Percentiles rank a stretch among this genome's conserved stretches.
phyloP scores from a whole-genome alignment of 2,888 invertebrate genomes.

The Cephonodes hylas region DNA sequence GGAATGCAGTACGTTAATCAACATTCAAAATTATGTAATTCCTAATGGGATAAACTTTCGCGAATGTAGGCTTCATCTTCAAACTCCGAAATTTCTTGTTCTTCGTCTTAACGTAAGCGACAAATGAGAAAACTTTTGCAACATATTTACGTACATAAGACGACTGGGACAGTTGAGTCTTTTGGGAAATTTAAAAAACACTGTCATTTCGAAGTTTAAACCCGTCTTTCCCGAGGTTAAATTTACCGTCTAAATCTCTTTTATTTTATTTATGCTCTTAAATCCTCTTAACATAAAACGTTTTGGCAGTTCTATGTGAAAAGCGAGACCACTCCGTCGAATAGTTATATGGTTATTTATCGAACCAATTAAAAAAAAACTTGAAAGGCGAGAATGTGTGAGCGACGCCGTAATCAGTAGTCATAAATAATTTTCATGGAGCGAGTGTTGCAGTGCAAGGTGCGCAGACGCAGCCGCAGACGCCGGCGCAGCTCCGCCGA shows the following conservation, averaged over 20 bases:
- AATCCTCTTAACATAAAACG: background rate
- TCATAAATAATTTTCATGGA: slow-evolving; percentile 47
- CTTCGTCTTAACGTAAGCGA: slow-evolving; percentile 35
- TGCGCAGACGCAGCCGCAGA: slow-evolving; percentile 47
- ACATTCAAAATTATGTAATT: background rate
- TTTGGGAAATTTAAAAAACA: slow-evolving; percentile 52
- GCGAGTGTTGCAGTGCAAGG: slow-evolving; percentile 43
- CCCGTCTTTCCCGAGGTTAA: slow-evolving; percentile 21
- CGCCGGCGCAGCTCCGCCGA: slow-evolving; percentile 41
- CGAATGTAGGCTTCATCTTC: background rate
- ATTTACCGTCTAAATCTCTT: background rate
- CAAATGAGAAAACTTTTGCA: slow-evolving; percentile 53
- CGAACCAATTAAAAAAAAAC: slow-evolving; percentile 7
- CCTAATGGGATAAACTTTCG: background rate
- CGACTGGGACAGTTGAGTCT: slow-evolving; percentile 43
- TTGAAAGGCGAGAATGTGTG: slow-evolving; percentile 6
- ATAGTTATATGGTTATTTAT: slow-evolving; percentile 1
- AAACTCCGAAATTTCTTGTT: slow-evolving; percentile 27
- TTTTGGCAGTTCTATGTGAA: background rate
- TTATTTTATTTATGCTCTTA: background rate
- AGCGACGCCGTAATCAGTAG: slow-evolving; percentile 42
- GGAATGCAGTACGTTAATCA: background rate
- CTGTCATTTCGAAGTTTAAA: slow-evolving; percentile 52
- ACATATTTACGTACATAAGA: slow-evolving; percentile 46
- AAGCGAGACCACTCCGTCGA: slow-evolving; percentile 6